A percentile compares a stretch with the other conserved stretches of the same genome.
phyloP scores from a whole-genome alignment of 1,140 invertebrate species.

The Plectus sambesii region DNA sequence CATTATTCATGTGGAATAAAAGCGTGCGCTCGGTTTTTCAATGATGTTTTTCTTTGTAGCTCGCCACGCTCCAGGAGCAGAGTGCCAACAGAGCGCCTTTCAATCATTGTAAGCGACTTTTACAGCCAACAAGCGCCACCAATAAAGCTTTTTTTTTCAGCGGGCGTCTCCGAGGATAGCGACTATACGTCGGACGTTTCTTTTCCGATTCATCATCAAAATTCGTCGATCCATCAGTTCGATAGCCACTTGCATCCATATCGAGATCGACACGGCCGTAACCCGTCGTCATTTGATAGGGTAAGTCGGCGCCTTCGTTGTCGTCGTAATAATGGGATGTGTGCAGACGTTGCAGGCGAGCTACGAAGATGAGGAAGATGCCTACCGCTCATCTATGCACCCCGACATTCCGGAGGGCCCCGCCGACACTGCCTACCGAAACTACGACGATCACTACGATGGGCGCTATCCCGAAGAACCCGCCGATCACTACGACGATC shows the following conservation, averaged over 20 bases:
- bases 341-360: constrained; percentile 23
- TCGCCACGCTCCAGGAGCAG: no score
- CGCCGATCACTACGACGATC: background rate
- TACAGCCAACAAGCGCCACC: background rate
- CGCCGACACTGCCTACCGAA: constrained; percentile 17
- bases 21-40: no score
- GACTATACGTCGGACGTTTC: constrained; percentile 93
- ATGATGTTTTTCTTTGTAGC: no score
- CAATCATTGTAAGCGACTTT: constrained; percentile 35
- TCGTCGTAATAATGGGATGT: constrained; percentile 16
- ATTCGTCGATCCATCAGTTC: constrained; percentile 47
- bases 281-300: no score
- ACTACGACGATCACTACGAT: constrained; percentile 24
- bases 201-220: constrained; percentile 65
- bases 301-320: no score
- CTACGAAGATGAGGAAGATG: constrained; percentile 36
- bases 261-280: constrained; percentile 69
- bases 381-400: constrained; percentile 12
- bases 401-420: constrained; percentile 17
- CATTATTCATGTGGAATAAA: no score
- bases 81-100: constrained; percentile 33
- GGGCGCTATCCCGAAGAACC: no score
- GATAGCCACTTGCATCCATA: constrained; percentile 51
- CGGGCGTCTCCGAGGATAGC: constrained; percentile 85
- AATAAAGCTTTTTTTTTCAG: constrained; percentile 50